Evolutionary conservation across 2,888 invertebrate species (phyloP).

Genomic region (Branchellion lobata): DNA sequence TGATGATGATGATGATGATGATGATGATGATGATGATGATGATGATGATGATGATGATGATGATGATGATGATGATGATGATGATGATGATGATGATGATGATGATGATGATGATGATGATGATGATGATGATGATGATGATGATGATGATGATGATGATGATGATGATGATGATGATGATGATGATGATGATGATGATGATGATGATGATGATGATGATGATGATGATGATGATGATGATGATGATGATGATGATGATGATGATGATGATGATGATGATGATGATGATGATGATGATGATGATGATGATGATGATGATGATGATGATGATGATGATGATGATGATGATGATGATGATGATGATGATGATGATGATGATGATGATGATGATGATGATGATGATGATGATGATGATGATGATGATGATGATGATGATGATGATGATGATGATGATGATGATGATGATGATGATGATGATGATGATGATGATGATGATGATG

Average conservation of each 20-base stretch:
- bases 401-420: slow-evolving; percentile 1
- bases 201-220: neutral
- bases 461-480: neutral
- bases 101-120: slow-evolving; percentile 1
- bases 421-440: neutral
- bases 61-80: neutral
- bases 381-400: neutral
- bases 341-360: neutral
- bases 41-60: slow-evolving; percentile 1
- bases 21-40: neutral
- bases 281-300: slow-evolving; percentile 1
- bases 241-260: neutral
- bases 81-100: slow-evolving; percentile 1
- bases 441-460: slow-evolving; percentile 1
- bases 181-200: neutral
- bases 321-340: slow-evolving; percentile 1
- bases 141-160: slow-evolving; percentile 1
- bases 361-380: neutral
- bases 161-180: neutral
- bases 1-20: neutral
- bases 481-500: slow-evolving; percentile 33
- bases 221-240: slow-evolving; percentile 1
- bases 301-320: neutral
- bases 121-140: neutral
- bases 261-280: slow-evolving; percentile 1